Evolutionary conservation across 1,140 invertebrate species (phyloP), one percentile per base, ranked within the genome.

Genomic region (Mercenaria mercenaria): DNA sequence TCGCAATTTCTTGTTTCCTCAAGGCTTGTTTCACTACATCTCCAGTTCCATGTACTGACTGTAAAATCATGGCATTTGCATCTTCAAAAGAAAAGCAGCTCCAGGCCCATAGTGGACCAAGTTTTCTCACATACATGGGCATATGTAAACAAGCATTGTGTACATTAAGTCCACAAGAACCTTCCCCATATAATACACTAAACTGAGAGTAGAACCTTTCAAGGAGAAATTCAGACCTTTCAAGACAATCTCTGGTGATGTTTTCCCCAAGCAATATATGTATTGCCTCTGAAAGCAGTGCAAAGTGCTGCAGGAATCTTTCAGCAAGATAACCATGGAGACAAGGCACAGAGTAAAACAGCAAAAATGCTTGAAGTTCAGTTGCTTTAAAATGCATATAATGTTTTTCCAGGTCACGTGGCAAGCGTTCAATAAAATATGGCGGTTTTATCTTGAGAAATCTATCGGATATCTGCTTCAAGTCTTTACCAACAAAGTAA

Each of bases 1-100:
- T n/a, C n/a, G n/a, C n/a, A n/a, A n/a, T n/a, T n/a, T n/a, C n/a
- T n/a, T n/a, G n/a, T n/a, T n/a, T n/a, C n/a, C n/a, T n/a, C n/a
- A n/a, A n/a, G n/a, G n/a, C n/a, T n/a, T n/a, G n/a, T n/a, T n/a
- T n/a, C n/a, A n/a, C n/a, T n/a, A n/a, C n/a, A n/a, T n/a, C n/a
- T n/a, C n/a, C n/a, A n/a, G n/a, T n/a, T n/a, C n/a, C n/a, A n/a
- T n/a, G n/a, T n/a, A n/a, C n/a, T n/a, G n/a, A n/a, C n/a, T n/a
- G n/a, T n/a, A 92, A 76, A n/a, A n/a, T n/a, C n/a, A n/a, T n/a
- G n/a, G 91, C 82, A 77, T 91, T 88, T 4, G 56, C 41, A 79
- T 91, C 90, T 37, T 88, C 90, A 91, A 91, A 91, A 20, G 85
- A 43, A 52, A 91, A 91, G 43, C 90, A 91, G 32, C 90, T 91